These are phyloP conservation scores for Gortyna flavago DNA, from an alignment of 2,888 invertebrate species.

Conservation along the genomic window DNA sequence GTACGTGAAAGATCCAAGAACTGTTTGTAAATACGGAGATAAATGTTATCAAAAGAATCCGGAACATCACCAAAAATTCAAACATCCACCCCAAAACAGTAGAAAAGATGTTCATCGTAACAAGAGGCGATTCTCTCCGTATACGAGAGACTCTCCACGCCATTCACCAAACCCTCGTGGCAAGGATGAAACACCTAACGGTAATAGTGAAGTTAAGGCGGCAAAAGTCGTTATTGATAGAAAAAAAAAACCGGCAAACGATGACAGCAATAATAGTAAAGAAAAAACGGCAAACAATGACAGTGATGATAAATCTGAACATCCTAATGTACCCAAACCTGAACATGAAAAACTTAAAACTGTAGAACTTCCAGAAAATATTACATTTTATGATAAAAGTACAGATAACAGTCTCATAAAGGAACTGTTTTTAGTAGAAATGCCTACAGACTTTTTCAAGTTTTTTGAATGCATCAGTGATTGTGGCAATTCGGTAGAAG, in stretches of 20 bases:
- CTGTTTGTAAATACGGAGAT: constrained; percentile 93
- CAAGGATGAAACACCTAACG: constrained; percentile 19
- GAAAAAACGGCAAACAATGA: constrained; percentile 1
- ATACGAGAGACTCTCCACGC: constrained; percentile 61
- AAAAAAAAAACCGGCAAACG: constrained; percentile 8
- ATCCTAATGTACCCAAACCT: not conserved
- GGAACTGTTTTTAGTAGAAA: constrained; percentile 94
- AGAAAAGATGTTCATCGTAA: constrained; percentile 67
- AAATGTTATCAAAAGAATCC: constrained; percentile 96
- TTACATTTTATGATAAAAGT: constrained; percentile 83
- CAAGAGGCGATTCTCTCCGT: constrained; percentile 74
- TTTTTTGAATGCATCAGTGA: constrained; percentile 94
- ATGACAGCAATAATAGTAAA: not conserved
- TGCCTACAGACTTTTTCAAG: constrained; percentile 97
- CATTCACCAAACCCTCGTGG: constrained; percentile 16
- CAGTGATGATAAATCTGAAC: constrained; percentile 4
- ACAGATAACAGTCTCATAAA: constrained; percentile 91
- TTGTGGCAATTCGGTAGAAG: constrained; percentile 87
- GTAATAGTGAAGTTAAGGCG: constrained; percentile 1
- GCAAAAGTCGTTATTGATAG: not conserved
- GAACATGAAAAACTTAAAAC: constrained; percentile 9
- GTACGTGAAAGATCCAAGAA: constrained; percentile 85
- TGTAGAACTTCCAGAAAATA: constrained; percentile 71
- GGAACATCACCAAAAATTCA: constrained; percentile 93
- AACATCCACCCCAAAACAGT: constrained; percentile 91